phyloP scores from a whole-genome alignment of 1,140 invertebrate genomes.

The Caenorhabditis briggsae region DNA sequence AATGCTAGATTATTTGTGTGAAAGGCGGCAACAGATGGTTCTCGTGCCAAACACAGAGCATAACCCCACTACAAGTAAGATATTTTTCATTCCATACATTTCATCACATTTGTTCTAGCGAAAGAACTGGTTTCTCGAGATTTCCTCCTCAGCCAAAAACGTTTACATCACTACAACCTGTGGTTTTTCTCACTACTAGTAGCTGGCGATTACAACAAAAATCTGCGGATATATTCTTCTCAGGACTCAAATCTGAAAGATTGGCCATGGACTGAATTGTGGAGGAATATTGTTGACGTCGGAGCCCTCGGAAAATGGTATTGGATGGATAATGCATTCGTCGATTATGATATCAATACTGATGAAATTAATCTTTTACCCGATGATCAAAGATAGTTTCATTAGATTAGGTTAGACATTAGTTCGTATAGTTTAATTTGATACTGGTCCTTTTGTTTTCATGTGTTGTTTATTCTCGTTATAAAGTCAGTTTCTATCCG shows the following conservation, averaged over 20 bases:
- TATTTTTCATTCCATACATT: not conserved
- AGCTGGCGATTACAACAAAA: constrained; percentile 22
- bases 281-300: constrained; percentile 33
- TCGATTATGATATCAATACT: constrained; percentile 36
- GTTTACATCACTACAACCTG: constrained; percentile 18
- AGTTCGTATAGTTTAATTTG: not conserved
- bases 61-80: constrained; percentile 19
- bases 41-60: constrained; percentile 16
- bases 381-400: not conserved
- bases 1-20: constrained; percentile 22
- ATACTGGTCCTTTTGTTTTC: constrained; percentile 18
- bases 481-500: not conserved
- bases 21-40: constrained; percentile 21
- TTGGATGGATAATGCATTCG: not conserved
- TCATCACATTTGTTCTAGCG: not conserved
- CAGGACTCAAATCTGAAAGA: constrained; percentile 45
- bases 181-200: constrained; percentile 42
- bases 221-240: constrained; percentile 29
- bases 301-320: constrained; percentile 32
- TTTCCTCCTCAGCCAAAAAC: constrained; percentile 26
- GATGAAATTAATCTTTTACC: constrained; percentile 17
- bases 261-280: constrained; percentile 30
- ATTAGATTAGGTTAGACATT: not conserved
- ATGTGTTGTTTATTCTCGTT: not conserved
- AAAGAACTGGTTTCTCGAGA: constrained; percentile 27